phyloP scores from a whole-genome alignment of 2,797 vertebrate species.

The Sebastes umbrosus region DNA sequence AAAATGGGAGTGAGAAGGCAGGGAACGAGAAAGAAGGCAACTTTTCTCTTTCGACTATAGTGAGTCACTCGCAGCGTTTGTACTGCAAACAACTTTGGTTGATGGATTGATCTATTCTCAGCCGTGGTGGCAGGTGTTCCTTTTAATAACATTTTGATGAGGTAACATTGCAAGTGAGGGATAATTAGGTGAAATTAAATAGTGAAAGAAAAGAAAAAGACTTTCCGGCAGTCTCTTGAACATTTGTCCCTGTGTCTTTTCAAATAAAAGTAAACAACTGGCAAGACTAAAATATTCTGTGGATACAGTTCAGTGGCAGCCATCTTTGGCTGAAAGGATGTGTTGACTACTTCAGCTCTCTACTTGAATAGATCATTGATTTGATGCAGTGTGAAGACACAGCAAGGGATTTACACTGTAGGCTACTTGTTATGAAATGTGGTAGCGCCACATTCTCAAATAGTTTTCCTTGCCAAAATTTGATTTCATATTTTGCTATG shows the following conservation, averaged over 20 bases:
- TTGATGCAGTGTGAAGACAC: background rate
- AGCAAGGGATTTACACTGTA: background rate
- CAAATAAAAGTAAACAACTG: background rate
- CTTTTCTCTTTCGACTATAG: no score
- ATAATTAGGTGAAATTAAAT: background rate
- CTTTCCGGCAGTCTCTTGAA: background rate
- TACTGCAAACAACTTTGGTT: background rate
- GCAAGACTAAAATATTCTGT: background rate
- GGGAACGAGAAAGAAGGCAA: background rate
- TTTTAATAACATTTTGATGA: conserved; percentile 5
- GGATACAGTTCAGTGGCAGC: background rate
- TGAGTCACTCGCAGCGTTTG: conserved; percentile 1
- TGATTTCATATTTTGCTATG: background rate
- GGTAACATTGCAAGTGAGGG: background rate
- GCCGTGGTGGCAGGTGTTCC: background rate
- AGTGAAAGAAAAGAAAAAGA: background rate
- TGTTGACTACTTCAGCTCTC: background rate
- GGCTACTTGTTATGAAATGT: background rate
- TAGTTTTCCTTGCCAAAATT: background rate
- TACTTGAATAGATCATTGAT: background rate
- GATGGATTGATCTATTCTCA: conserved; percentile 18
- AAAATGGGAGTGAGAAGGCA: background rate
- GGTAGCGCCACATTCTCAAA: background rate
- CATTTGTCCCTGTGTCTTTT: background rate
- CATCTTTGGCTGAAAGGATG: background rate